phyloP scores from a whole-genome alignment of 2,888 invertebrate genomes.

The Mylabris sibirica region DNA sequence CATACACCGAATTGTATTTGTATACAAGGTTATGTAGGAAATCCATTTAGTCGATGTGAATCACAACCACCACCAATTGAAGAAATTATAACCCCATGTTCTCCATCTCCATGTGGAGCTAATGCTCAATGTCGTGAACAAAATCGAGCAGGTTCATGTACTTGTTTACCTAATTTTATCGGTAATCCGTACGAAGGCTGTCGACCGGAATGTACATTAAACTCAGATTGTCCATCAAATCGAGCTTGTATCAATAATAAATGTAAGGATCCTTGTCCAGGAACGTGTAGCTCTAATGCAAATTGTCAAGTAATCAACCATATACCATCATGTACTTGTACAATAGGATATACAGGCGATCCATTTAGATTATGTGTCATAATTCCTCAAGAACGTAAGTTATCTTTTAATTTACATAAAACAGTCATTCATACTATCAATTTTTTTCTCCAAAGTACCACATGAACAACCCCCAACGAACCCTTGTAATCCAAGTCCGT shows the following conservation, averaged over 20 bases:
- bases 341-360: constrained; percentile 71
- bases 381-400: constrained; percentile 51
- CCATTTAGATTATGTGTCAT: constrained; percentile 64
- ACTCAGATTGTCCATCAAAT: constrained; percentile 72
- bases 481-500: constrained; percentile 80
- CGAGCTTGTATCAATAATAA: constrained; percentile 71
- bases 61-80: constrained; percentile 49
- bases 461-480: constrained; percentile 53
- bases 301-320: constrained; percentile 72
- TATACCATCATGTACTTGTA: constrained; percentile 70
- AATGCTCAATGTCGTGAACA: constrained; percentile 68
- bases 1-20: constrained; percentile 70
- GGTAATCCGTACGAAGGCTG: constrained; percentile 73
- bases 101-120: constrained; percentile 72
- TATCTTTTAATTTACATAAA: neutral
- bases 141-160: constrained; percentile 64
- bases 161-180: constrained; percentile 67
- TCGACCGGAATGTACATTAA: constrained; percentile 70
- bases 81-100: constrained; percentile 62
- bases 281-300: constrained; percentile 71
- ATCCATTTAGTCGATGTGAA: constrained; percentile 63
- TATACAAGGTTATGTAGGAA: constrained; percentile 64
- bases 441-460: constrained; percentile 36
- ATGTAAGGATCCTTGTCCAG: constrained; percentile 71
- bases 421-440: neutral